Conservation (phyloP, 2,888 invertebrate species). For the Epinotia demarniana region DNA sequence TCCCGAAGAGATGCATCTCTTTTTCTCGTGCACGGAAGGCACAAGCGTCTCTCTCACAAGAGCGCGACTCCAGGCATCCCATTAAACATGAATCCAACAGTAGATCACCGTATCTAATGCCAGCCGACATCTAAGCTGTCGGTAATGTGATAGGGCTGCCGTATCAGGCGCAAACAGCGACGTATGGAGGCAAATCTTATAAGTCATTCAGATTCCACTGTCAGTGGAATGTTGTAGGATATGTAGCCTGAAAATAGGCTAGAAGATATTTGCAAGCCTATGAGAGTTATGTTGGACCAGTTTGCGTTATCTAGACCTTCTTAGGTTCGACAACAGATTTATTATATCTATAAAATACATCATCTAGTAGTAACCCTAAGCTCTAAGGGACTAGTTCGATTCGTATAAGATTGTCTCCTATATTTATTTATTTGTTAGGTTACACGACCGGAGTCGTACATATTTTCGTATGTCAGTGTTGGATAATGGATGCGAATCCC, state of each 20-base stretch:
- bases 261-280: slow-evolving; percentile 8
- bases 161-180: slow-evolving; percentile 20
- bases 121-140: neutral
- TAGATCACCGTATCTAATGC: neutral
- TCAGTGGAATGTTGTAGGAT: slow-evolving; percentile 11
- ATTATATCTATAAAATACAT: no score
- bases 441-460: no score
- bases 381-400: no score
- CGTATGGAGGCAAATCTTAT: slow-evolving; percentile 15
- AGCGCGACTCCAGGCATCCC: neutral
- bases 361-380: no score
- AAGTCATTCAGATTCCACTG: neutral
- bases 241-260: neutral
- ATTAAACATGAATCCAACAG: neutral
- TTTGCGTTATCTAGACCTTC: neutral
- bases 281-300: neutral
- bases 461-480: no score
- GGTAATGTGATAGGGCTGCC: slow-evolving; percentile 3
- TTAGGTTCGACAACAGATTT: neutral
- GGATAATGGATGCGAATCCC: no score
- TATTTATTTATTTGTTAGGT: no score
- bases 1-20: no score
- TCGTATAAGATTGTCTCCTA: no score
- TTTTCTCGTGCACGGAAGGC: no score
- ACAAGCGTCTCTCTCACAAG: no score